Evolutionary conservation across 2,888 invertebrate genomes (phyloP), one percentile per base, ranked within the genome.

Genomic region (Andrena marginata): DNA sequence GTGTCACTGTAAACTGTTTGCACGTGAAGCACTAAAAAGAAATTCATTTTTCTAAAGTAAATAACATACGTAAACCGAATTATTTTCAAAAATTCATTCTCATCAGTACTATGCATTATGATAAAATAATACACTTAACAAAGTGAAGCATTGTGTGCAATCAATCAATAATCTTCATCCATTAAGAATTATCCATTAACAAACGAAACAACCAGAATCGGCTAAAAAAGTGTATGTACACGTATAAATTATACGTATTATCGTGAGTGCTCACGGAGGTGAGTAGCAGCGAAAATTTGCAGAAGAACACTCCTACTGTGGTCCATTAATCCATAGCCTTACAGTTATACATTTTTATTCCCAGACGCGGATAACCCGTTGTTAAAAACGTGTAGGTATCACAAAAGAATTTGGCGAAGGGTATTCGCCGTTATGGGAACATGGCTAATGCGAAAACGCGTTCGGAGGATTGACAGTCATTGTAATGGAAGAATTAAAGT

Each of bases 401-500:
- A 42, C 10, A 35, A 51, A 54, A 72, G 13, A 77, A 71, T 73
- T 48, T 29, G 29, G 16, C 20, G 31, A 29, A 75, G 51, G 42
- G 64, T 64, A 69, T 23, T 8, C 56, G 64, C 13, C 54, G 65
- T n/a, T 69, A 65, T 42, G 56, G 72, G 78, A 78, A 76, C 84
- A 75, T 78, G 72, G 35, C 33, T 62, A 59, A 70, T 68, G 64
- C 64, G 48, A 74, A 73, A 80, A 74, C 48, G 67, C 26, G 74
- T 64, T 63, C 64, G 68, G 56, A 67, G 69, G 80, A 87, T 82
- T 79, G 80, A 77, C 75, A 81, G 81, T 87, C 82, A 85, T 85
- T 87, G 87, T 84, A 85, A 89, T 84, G 84, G 87, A 87, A 80
- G 85, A 87, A 89, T 89, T 84, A 88, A 80, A 87, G 84, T 85